Percentiles rank a stretch among this genome's conserved stretches.
These are phyloP conservation scores for Zonotrichia leucophrys DNA, from an alignment of 2,113 vertebrate species.

Conservation along the genomic window DNA sequence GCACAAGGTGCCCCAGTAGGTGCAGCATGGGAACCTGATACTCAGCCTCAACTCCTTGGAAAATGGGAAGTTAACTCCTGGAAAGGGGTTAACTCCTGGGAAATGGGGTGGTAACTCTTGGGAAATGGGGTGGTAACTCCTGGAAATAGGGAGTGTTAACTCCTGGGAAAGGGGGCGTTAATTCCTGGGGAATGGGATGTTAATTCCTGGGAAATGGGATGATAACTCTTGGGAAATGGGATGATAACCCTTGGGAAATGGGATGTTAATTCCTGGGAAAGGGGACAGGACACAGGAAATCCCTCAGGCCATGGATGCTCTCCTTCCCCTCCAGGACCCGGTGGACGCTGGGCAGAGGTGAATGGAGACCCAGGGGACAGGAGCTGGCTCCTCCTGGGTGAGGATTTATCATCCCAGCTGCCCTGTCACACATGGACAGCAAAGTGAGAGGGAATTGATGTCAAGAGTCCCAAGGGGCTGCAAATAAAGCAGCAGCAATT, in stretches of 20 bases:
- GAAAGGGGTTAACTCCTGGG: too few relatives aligned
- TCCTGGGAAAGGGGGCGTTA: too few relatives aligned
- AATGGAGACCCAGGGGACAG: accelerated
- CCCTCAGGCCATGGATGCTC: not conserved
- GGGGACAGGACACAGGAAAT: not conserved
- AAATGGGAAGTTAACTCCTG: not conserved
- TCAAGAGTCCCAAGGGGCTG: not conserved
- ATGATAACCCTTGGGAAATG: too few relatives aligned
- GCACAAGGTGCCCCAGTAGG: too few relatives aligned
- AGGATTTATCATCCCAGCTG: not conserved
- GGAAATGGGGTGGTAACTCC: too few relatives aligned
- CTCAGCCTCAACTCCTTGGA: too few relatives aligned
- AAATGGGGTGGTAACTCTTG: not conserved
- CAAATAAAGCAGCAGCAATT: not conserved
- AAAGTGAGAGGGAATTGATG: not conserved
- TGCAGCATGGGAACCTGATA: too few relatives aligned
- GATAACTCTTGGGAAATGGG: too few relatives aligned
- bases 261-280: not conserved
- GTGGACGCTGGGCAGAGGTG: not conserved
- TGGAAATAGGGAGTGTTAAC: too few relatives aligned
- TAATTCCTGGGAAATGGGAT: not conserved
- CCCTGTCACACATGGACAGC: not conserved
- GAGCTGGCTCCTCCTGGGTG: not conserved
- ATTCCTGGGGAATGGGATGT: too few relatives aligned
- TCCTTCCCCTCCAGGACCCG: not conserved